Base-by-base conservation (phyloP, 2,113 vertebrate species). In the Malurus melanocephalus region DNA sequence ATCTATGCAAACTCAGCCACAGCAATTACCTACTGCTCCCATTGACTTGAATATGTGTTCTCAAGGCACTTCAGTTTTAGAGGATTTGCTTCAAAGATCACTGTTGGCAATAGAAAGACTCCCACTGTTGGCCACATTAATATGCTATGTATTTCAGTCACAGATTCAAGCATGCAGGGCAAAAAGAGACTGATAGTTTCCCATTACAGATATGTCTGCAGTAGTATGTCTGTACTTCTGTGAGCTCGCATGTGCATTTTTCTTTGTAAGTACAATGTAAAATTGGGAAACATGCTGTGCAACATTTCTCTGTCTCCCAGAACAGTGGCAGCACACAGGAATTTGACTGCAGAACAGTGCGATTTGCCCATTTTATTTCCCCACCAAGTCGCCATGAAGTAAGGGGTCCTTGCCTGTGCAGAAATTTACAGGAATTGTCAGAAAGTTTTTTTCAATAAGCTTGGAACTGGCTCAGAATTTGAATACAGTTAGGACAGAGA, bases 1-100 rank as follows among this genome's bases (percentile, higher is more conserved):
- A 80, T 88, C 93, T 74, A 8, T 66, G 72, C 56, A 53, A 83
- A 83, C 72, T 85, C 65, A 92, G 76, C 64, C 82, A 49, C 79
- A 78, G 73, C 55, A 83, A 91, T 64, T 89, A 56, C 82, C 64
- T 69, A 49, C 81, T 90, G 40, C 65, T 89, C 53, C 57, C 65
- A 78, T 35, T 74, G 82, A 89, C 79, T 24, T 71, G 68, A 77
- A 42, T 67, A 65, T 24, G 28, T 33, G 51, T 62, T 87, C 75
- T 76, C 52, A 82, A 77, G 52, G 75, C 56, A 42, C 68, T 75
- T 81, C 0, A 53, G 57, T 57, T 45, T 71, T 53, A 87, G 22
- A 57, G 45, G 72, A 52, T 79, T 59, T 89, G 84, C 75, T 87
- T 82, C 68, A 80, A 85, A 89, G 85, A 56, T 52, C 52, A 16